phyloP scores from a whole-genome alignment of 2,888 invertebrate species.

The Apodemia hepburni region DNA sequence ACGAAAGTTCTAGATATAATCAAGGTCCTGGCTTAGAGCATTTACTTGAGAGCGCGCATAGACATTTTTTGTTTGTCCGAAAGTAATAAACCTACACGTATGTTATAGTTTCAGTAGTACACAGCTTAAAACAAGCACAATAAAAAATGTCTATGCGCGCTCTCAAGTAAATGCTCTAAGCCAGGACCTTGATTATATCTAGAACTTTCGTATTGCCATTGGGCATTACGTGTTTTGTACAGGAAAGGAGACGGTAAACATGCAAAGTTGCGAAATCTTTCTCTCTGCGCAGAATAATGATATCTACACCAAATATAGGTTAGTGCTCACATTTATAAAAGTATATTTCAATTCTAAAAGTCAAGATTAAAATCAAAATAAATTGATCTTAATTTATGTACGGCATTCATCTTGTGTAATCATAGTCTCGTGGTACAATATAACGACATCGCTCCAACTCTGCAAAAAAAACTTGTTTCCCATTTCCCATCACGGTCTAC shows the following conservation, averaged over 20 bases:
- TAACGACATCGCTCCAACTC: too few species aligned
- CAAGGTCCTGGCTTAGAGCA: background rate
- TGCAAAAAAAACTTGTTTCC: too few species aligned
- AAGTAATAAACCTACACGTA: too few species aligned
- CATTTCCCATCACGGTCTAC: too few species aligned
- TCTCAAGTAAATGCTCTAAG: background rate
- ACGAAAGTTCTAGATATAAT: slow-evolving; percentile 7
- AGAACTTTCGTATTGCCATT: background rate
- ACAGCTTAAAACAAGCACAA: background rate
- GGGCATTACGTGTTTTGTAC: background rate
- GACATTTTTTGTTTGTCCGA: too few species aligned
- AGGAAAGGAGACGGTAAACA: slow-evolving; percentile 3
- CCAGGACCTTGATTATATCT: slow-evolving; percentile 5
- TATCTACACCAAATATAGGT: background rate
- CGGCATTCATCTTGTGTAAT: too few species aligned
- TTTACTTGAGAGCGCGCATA: background rate
- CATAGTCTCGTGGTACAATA: too few species aligned
- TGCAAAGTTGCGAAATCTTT: background rate
- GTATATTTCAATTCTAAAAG: background rate
- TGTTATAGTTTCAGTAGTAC: background rate
- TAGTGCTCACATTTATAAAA: background rate
- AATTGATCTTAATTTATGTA: background rate
- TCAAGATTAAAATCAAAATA: background rate
- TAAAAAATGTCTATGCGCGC: background rate
- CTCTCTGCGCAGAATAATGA: background rate